phyloP scores from a whole-genome alignment of 1,140 invertebrate species.

The Eupristina koningsbergeri region DNA sequence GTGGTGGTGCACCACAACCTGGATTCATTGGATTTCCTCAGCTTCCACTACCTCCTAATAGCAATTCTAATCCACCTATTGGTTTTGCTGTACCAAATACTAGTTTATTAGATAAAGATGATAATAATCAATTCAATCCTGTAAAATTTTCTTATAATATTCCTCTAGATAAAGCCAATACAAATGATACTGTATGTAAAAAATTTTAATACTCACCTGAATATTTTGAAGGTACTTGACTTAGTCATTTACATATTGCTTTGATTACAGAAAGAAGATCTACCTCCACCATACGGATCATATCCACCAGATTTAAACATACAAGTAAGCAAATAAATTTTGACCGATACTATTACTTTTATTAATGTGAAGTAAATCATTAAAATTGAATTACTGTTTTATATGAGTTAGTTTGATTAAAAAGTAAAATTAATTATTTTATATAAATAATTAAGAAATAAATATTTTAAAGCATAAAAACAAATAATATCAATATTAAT shows the following conservation, averaged over 20 bases:
- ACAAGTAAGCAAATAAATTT: conserved; percentile 61
- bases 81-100: conserved; percentile 73
- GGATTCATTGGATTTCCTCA: conserved; percentile 87
- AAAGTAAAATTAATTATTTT: no score
- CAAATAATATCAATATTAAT: no score
- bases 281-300: conserved; percentile 70
- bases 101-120: conserved; percentile 63
- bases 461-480: no score
- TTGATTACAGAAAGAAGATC: conserved; percentile 71
- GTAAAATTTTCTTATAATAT: conserved; percentile 82
- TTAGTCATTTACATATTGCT: conserved; percentile 51
- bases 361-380: no score
- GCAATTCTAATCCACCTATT: conserved; percentile 66
- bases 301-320: conserved; percentile 73
- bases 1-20: conserved; percentile 74
- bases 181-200: conserved; percentile 70
- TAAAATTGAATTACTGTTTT: no score
- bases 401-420: no score
- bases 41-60: conserved; percentile 77
- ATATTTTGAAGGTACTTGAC: neutral
- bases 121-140: conserved; percentile 69
- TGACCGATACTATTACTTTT: no score
- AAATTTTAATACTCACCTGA: neutral
- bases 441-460: no score
- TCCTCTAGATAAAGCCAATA: conserved; percentile 72